Evolutionary conservation across 2,113 vertebrate species (phyloP).

Genomic region (Dinomys branickii): DNA sequence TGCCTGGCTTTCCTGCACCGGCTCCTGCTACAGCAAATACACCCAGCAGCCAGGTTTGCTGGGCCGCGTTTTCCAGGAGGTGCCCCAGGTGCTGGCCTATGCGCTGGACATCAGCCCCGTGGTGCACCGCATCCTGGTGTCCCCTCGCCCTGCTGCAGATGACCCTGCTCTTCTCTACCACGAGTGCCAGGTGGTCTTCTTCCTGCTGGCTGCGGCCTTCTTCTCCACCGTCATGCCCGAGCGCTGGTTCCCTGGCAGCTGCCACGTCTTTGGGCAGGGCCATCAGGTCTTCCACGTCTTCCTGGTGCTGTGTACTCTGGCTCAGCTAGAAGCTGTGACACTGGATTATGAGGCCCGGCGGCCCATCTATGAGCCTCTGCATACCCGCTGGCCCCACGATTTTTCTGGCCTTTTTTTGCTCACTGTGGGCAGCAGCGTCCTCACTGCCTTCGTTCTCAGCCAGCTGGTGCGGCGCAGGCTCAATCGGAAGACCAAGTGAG

Average conservation of each 20-base stretch:
- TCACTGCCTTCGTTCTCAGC: slow-evolving; percentile 92
- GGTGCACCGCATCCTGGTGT: slow-evolving; percentile 91
- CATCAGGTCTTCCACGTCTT: slow-evolving; percentile 97
- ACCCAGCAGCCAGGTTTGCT: slow-evolving; percentile 84
- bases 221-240: slow-evolving; percentile 95
- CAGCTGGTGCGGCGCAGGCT: slow-evolving; percentile 88
- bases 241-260: slow-evolving; percentile 93
- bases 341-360: slow-evolving; percentile 92
- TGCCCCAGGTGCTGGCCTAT: slow-evolving; percentile 94
- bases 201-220: slow-evolving; percentile 94
- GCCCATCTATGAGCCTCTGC: slow-evolving; percentile 90
- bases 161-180: slow-evolving; percentile 93
- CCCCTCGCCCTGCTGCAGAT: slow-evolving; percentile 61
- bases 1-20: slow-evolving; percentile 95
- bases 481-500: slow-evolving; percentile 89
- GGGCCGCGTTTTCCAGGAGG: slow-evolving; percentile 93
- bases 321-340: slow-evolving; percentile 94
- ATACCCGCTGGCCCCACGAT: slow-evolving; percentile 89
- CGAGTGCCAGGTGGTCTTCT: slow-evolving; percentile 94
- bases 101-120: slow-evolving; percentile 96
- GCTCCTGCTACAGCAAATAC: slow-evolving; percentile 96
- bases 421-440: slow-evolving; percentile 90
- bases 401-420: slow-evolving; percentile 92
- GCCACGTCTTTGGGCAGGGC: slow-evolving; percentile 95
- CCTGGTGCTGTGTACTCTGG: slow-evolving; percentile 94